Conservation (phyloP, 2,113 vertebrate genomes). For the Cyanocitta stelleri region DNA sequence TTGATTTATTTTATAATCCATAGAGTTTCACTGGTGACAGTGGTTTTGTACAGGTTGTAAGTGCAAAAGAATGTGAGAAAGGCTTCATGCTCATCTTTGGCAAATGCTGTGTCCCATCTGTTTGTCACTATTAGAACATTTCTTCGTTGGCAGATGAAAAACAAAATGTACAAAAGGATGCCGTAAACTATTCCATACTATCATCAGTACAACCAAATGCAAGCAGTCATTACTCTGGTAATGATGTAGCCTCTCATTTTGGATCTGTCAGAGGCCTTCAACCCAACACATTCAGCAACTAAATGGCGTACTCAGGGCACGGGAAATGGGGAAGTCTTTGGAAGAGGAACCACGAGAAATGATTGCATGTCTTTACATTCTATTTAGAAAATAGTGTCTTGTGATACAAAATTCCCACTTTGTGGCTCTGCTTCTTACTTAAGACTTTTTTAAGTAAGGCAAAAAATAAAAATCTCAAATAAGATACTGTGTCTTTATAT, state of each 20-base stretch:
- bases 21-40: background rate
- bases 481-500: background rate
- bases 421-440: background rate
- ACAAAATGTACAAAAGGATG: conserved; percentile 20
- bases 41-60: conserved; percentile 38
- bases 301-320: background rate
- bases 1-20: background rate
- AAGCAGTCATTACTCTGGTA: background rate
- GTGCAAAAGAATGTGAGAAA: conserved; percentile 18
- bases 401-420: background rate
- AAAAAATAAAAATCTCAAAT: background rate
- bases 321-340: background rate
- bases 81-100: conserved; percentile 11
- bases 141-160: conserved; percentile 44
- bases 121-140: conserved; percentile 15
- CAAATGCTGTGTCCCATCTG: conserved; percentile 42
- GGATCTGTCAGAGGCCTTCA: background rate
- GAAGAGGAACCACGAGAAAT: background rate
- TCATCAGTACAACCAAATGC: background rate
- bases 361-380: background rate
- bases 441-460: background rate
- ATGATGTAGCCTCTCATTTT: background rate
- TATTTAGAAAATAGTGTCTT: background rate
- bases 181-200: conserved; percentile 34
- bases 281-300: background rate